Evolutionary conservation across 2,113 vertebrate species (phyloP).

Genomic region (Xyrauchen texanus): DNA sequence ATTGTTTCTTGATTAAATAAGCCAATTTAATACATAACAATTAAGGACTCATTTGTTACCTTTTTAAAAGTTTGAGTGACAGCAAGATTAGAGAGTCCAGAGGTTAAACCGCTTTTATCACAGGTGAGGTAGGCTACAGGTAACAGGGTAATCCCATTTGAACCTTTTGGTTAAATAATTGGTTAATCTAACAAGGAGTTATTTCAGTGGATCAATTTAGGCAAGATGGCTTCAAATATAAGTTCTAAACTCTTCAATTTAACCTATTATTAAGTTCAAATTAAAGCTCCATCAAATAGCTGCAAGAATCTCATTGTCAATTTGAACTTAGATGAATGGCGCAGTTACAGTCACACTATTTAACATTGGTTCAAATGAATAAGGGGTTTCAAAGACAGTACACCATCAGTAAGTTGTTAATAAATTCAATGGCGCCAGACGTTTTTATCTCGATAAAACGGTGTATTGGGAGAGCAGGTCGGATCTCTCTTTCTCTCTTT

Average conservation of each 20-base stretch:
- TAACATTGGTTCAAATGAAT: background rate
- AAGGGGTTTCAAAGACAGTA: too few species aligned
- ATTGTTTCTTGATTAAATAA: too few species aligned
- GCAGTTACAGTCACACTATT: background rate
- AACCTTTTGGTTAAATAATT: too few species aligned
- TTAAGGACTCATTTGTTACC: background rate
- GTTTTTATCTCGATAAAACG: too few species aligned
- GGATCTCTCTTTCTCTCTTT: conserved; percentile 77
- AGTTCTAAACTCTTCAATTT: too few species aligned
- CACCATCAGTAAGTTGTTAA: too few species aligned
- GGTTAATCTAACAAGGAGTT: too few species aligned
- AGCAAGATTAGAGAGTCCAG: background rate
- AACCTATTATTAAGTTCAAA: background rate
- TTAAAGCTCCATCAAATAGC: background rate
- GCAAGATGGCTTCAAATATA: too few species aligned
- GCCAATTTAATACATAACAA: background rate
- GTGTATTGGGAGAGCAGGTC: background rate
- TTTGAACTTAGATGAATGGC: conserved; percentile 30
- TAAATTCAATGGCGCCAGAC: too few species aligned
- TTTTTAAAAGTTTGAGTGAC: background rate
- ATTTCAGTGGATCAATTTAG: too few species aligned
- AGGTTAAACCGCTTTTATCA: background rate
- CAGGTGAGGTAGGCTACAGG: background rate
- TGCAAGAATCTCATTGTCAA: background rate
- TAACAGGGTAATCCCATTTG: too few species aligned